phyloP scores from a whole-genome alignment of 2,113 vertebrate species.

The Hemiprocne comata region DNA sequence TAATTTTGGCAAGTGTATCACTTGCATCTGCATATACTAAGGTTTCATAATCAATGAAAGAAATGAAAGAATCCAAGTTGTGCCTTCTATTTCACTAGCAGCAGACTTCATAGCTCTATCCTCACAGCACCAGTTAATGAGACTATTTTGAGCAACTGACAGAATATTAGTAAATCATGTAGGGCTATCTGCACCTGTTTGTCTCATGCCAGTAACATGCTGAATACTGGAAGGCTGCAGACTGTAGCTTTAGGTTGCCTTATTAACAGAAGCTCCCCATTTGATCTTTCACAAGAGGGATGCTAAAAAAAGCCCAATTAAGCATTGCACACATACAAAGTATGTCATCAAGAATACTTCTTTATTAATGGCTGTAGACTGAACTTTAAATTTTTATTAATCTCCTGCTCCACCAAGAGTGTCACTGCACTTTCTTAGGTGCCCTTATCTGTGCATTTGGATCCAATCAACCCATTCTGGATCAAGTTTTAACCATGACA shows the following conservation, averaged over 20 bases:
- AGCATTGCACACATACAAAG: background rate
- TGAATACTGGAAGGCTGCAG: background rate
- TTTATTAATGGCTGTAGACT: background rate
- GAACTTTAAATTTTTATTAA: background rate
- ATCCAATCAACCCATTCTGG: background rate
- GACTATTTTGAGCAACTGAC: background rate
- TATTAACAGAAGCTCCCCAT: background rate
- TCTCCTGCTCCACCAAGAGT: background rate
- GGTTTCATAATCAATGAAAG: background rate
- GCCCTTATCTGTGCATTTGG: background rate
- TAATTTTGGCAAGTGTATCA: background rate
- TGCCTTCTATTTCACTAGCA: background rate
- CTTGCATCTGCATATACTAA: background rate
- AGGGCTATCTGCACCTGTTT: background rate
- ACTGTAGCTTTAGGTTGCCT: background rate
- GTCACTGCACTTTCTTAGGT: background rate
- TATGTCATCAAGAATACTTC: background rate
- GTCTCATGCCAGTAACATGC: background rate
- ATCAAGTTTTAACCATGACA: background rate
- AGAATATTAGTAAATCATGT: background rate
- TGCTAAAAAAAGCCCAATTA: background rate
- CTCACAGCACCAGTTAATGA: background rate
- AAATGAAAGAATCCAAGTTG: background rate
- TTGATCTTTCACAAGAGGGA: background rate
- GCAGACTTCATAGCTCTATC: background rate